Evolutionary conservation across 1,140 invertebrate genomes (phyloP).

Genomic region (Hylaeus volcanicus): DNA sequence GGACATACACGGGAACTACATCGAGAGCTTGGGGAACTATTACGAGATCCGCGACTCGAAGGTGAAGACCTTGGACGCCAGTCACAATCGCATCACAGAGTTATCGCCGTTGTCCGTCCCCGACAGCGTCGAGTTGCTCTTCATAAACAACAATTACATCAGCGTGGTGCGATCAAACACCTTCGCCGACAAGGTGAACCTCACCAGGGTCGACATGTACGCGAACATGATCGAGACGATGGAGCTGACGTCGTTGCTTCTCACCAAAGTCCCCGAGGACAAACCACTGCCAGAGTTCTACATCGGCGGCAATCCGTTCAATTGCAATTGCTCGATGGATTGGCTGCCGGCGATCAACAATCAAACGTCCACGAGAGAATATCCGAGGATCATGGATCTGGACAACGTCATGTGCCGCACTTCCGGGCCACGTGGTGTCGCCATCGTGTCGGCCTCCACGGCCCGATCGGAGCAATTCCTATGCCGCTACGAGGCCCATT

Average conservation of each 20-base stretch:
- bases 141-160: conserved; percentile 94
- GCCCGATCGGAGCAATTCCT: conserved; percentile 90
- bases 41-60: conserved; percentile 86
- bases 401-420: conserved; percentile 92
- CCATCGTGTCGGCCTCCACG: conserved; percentile 85
- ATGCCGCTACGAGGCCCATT: conserved; percentile 94
- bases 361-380: conserved; percentile 88
- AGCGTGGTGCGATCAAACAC: conserved; percentile 90
- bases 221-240: conserved; percentile 91
- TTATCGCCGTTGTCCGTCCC: conserved; percentile 90
- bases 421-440: conserved; percentile 87
- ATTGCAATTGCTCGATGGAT: conserved; percentile 95
- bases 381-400: conserved; percentile 92
- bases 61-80: conserved; percentile 91
- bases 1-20: conserved; percentile 93
- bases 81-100: conserved; percentile 91
- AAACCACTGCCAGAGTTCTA: conserved; percentile 91
- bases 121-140: conserved; percentile 93
- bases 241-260: conserved; percentile 88
- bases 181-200: conserved; percentile 90
- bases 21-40: conserved; percentile 92
- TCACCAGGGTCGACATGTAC: conserved; percentile 93
- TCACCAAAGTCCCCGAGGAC: conserved; percentile 86
- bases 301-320: conserved; percentile 93
- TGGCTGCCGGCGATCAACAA: conserved; percentile 94